These are phyloP conservation scores for Sycophila texana DNA, from an alignment of 2,888 invertebrate genomes.

Conservation along the genomic window DNA sequence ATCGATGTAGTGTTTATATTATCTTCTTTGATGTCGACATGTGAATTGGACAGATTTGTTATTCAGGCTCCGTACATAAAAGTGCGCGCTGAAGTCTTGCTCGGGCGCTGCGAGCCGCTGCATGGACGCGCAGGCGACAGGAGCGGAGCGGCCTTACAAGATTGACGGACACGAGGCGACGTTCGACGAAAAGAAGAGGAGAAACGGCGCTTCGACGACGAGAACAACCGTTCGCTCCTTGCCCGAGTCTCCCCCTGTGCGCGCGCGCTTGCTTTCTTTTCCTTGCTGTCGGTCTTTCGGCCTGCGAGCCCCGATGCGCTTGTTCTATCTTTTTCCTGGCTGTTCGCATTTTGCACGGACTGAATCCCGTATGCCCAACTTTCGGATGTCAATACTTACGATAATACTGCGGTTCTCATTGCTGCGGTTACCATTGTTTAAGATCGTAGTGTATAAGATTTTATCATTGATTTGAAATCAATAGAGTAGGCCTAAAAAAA, in stretches of 20 bases:
- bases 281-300: not conserved
- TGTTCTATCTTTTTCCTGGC: not conserved
- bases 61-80: conserved; percentile 71
- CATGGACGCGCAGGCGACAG: not conserved
- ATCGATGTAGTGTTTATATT: conserved; percentile 76
- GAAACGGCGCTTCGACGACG: conserved; percentile 19
- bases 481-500: no score
- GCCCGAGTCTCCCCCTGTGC: no score
- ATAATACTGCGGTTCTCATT: no score
- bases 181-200: conserved; percentile 37
- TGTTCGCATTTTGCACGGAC: no score
- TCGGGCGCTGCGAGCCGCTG: conserved; percentile 19
- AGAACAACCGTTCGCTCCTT: conserved; percentile 44
- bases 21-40: conserved; percentile 76
- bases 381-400: no score
- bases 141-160: conserved; percentile 28
- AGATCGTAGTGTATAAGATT: no score
- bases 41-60: conserved; percentile 77
- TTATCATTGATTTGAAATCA: no score
- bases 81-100: conserved; percentile 54
- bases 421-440: no score
- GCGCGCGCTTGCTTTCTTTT: conserved; percentile 2
- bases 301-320: not conserved
- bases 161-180: conserved; percentile 53
- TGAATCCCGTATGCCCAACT: no score